phyloP scores from a whole-genome alignment of 2,888 invertebrate species.

The Lampropteryx suffumata region DNA sequence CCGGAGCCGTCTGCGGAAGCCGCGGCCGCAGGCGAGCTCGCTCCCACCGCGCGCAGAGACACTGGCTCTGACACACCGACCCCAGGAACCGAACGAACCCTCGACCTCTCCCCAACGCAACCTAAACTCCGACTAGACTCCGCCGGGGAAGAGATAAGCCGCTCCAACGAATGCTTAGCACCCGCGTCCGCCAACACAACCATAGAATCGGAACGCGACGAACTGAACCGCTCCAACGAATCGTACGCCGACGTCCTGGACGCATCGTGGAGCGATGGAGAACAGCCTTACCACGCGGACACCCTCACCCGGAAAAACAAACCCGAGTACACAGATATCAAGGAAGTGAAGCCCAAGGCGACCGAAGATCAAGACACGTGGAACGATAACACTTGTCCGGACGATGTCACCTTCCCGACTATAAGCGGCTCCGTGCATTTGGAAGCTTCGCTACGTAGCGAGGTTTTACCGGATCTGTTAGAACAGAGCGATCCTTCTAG shows the following conservation, averaged over 20 bases:
- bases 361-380: constrained; percentile 84
- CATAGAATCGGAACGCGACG: constrained; percentile 63
- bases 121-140: constrained; percentile 39
- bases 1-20: constrained; percentile 87
- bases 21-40: constrained; percentile 78
- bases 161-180: constrained; percentile 76
- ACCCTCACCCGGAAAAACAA: constrained; percentile 43
- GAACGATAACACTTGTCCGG: constrained; percentile 91
- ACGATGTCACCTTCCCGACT: constrained; percentile 91
- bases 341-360: constrained; percentile 31
- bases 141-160: constrained; percentile 41
- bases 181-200: constrained; percentile 62
- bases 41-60: constrained; percentile 61
- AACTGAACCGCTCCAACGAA: constrained; percentile 75
- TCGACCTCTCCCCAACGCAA: no score
- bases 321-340: constrained; percentile 65
- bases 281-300: constrained; percentile 39
- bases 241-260: constrained; percentile 73
- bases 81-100: no score
- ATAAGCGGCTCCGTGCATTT: constrained; percentile 89
- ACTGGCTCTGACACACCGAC: constrained; percentile 62
- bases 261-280: constrained; percentile 67
- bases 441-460: constrained; percentile 86
- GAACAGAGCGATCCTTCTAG: constrained; percentile 61
- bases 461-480: constrained; percentile 73